These are phyloP conservation scores for Dynastes grantii DNA, from an alignment of 2,888 invertebrate genomes.

Conservation along the genomic window DNA sequence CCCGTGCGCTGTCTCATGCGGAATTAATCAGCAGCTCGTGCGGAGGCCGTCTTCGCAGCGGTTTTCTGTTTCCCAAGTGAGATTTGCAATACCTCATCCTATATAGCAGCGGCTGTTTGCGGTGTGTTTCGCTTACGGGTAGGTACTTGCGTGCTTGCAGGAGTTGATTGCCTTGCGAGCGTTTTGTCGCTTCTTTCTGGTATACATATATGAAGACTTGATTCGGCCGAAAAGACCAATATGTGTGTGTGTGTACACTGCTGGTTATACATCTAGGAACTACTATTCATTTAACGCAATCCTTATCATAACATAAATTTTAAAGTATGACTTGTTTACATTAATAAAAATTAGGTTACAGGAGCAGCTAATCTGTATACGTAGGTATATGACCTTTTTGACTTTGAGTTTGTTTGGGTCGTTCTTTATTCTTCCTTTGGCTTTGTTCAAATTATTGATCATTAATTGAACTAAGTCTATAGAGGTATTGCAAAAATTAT, in stretches of 20 bases:
- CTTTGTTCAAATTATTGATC: too few relatives aligned
- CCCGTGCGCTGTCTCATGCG: slow-evolving; percentile 33
- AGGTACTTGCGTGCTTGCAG: slow-evolving; percentile 43
- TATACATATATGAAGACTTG: not conserved
- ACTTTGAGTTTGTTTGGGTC: too few relatives aligned
- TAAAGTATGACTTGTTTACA: too few relatives aligned
- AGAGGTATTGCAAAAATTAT: too few relatives aligned
- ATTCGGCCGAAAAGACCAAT: slow-evolving; percentile 10
- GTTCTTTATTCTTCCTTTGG: not conserved
- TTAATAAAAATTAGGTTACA: too few relatives aligned
- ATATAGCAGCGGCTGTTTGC: slow-evolving; percentile 32
- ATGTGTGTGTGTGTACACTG: not conserved
- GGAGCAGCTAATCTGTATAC: too few relatives aligned
- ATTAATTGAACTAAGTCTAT: too few relatives aligned
- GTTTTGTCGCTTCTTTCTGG: slow-evolving; percentile 6
- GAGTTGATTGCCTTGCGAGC: slow-evolving; percentile 34
- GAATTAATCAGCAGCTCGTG: slow-evolving; percentile 44
- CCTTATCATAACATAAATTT: too few relatives aligned
- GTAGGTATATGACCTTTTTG: too few relatives aligned
- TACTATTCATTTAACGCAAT: too few relatives aligned
- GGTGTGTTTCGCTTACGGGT: slow-evolving; percentile 39
- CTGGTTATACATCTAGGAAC: too few relatives aligned
- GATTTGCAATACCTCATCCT: slow-evolving; percentile 12
- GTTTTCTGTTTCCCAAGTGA: slow-evolving; percentile 13
- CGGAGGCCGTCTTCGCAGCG: slow-evolving; percentile 32